A percentile compares a stretch with the other conserved stretches of the same genome.
Conservation (phyloP, 2,113 vertebrate genomes). For the Lamprologus ornatipinnis region DNA sequence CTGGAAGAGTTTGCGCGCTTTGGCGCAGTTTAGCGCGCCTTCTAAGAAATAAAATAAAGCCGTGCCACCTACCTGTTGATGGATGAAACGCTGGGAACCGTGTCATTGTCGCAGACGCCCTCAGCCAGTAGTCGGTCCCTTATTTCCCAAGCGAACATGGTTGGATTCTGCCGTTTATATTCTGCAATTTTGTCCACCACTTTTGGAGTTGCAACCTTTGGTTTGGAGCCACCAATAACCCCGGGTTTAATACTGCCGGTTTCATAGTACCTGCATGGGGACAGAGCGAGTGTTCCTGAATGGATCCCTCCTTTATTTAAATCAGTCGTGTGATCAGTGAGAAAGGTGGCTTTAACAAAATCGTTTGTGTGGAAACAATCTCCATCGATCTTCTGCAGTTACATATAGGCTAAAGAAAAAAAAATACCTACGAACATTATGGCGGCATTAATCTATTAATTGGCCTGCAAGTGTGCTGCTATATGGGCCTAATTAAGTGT, state of each 20-base stretch:
- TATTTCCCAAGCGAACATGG: conserved; percentile 99
- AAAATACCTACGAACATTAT: conserved; percentile 10
- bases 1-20: background rate
- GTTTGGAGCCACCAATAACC: conserved; percentile 97
- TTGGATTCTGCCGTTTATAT: conserved; percentile 96
- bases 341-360: background rate
- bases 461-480: background rate
- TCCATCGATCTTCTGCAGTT: conserved; percentile 10
- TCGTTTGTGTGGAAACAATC: conserved; percentile 11
- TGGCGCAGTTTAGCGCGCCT: background rate
- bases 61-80: conserved; percentile 87
- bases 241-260: conserved; percentile 99
- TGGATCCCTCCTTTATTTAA: conserved; percentile 29
- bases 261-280: conserved; percentile 89
- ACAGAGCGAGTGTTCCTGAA: conserved; percentile 42
- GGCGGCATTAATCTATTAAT: conserved; percentile 14
- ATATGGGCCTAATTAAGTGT: conserved; percentile 28
- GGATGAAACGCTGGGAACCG: conserved; percentile 93
- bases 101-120: conserved; percentile 96
- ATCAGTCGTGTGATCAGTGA: conserved; percentile 14
- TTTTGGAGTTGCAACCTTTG: conserved; percentile 96
- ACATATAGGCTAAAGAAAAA: background rate
- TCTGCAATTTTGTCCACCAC: conserved; percentile 98
- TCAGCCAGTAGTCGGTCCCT: conserved; percentile 92
- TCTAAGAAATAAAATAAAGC: background rate